Conservation (phyloP, 2,888 invertebrate genomes). For the Epirrita christyi region DNA sequence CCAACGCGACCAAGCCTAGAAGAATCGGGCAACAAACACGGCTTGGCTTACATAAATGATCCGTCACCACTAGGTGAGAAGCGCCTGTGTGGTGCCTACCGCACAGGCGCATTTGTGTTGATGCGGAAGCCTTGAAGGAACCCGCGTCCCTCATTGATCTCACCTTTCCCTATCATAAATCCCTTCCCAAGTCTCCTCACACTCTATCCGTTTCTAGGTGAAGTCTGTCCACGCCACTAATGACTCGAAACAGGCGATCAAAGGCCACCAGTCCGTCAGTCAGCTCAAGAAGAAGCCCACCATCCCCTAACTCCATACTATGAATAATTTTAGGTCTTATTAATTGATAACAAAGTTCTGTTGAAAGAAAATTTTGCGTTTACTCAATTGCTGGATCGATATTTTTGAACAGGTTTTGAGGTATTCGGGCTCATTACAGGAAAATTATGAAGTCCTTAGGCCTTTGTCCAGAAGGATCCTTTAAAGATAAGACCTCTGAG, state of each 20-base stretch:
- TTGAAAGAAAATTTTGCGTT: slow-evolving; percentile 21
- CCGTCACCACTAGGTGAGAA: no score
- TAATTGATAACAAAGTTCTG: slow-evolving; percentile 9
- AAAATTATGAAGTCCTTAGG: neutral
- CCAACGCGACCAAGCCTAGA: no score
- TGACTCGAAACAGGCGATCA: slow-evolving; percentile 64
- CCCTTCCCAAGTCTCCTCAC: neutral
- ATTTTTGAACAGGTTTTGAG: neutral
- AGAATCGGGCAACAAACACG: no score
- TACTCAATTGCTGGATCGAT: slow-evolving; percentile 1
- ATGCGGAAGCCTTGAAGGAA: no score
- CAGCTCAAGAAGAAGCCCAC: slow-evolving; percentile 73
- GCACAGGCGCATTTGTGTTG: no score
- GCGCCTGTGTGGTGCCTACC: no score
- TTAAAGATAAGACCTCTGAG: neutral
- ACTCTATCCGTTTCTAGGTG: slow-evolving; percentile 54
- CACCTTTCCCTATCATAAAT: neutral
- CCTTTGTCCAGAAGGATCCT: neutral
- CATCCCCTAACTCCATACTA: slow-evolving; percentile 47
- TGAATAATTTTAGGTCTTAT: slow-evolving; percentile 10
- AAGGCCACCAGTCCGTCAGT: slow-evolving; percentile 70
- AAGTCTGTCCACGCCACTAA: slow-evolving; percentile 81
- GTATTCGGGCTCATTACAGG: neutral
- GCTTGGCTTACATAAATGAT: no score
- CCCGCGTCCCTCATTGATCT: no score